These are phyloP conservation scores for Lasioglossum figueresi DNA, from an alignment of 2,888 invertebrate genomes.

Conservation along the genomic window DNA sequence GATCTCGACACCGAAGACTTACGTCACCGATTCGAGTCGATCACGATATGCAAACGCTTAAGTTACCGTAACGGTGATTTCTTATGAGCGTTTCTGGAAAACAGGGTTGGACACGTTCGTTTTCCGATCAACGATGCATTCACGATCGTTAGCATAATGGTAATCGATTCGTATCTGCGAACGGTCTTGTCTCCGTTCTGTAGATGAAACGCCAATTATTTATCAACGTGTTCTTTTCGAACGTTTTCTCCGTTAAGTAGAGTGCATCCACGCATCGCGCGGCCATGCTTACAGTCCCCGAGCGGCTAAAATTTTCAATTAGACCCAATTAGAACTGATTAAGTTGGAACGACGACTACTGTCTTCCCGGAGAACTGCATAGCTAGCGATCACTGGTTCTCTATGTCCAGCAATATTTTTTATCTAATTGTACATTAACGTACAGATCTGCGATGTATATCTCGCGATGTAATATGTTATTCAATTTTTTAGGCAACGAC, in stretches of 20 bases:
- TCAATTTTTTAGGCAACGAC: no score
- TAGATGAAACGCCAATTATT: neutral
- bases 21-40: conserved; percentile 10
- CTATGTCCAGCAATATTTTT: neutral
- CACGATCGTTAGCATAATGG: neutral
- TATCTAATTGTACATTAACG: neutral
- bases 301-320: conserved; percentile 67
- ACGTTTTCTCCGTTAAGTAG: neutral
- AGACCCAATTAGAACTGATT: conserved; percentile 67
- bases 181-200: neutral
- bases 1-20: neutral
- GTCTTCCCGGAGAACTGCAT: conserved; percentile 17
- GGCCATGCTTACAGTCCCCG: conserved; percentile 9
- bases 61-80: neutral
- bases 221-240: neutral
- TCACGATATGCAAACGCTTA: neutral
- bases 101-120: neutral
- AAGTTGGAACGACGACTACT: conserved; percentile 16
- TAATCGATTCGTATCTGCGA: neutral
- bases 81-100: neutral
- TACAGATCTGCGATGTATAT: no score
- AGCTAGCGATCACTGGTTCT: neutral
- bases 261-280: conserved; percentile 19
- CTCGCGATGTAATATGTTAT: no score
- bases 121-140: neutral